Evolutionary conservation across 2,797 vertebrate genomes (phyloP).

Genomic region (Hemibagrus guttatus): DNA sequence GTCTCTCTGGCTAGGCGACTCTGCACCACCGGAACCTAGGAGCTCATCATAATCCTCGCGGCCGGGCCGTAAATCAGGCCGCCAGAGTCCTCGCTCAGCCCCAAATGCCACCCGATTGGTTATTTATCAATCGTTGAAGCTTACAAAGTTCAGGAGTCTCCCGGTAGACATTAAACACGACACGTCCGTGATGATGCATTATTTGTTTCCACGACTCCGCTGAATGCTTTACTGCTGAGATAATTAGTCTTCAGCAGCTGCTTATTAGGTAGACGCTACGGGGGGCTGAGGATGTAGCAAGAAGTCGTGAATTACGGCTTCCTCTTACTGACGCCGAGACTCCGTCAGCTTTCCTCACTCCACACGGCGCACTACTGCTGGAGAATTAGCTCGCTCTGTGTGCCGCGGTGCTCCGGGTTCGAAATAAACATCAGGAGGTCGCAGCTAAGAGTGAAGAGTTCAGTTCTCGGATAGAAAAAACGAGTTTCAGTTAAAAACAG

Average conservation of each 20-base stretch:
- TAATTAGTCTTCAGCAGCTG: conserved; percentile 59
- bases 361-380: not conserved
- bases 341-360: not conserved
- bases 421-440: not conserved
- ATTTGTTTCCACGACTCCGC: conserved; percentile 37
- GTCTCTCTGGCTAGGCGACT: conserved; percentile 28
- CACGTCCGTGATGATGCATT: conserved; percentile 29
- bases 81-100: conserved; percentile 12
- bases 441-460: not conserved
- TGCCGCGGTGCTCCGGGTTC: not conserved
- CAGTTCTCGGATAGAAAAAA: no score
- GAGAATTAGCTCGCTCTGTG: not conserved
- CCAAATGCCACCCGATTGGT: conserved; percentile 21
- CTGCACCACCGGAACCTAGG: conserved; percentile 45
- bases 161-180: conserved; percentile 9
- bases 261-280: conserved; percentile 43
- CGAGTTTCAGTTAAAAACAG: not conserved
- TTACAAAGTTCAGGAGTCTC: conserved; percentile 28
- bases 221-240: conserved; percentile 48
- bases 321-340: conserved; percentile 22
- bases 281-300: conserved; percentile 38
- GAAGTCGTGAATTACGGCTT: conserved; percentile 48
- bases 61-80: conserved; percentile 49
- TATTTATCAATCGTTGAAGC: not conserved
- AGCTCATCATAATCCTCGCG: conserved; percentile 49